A percentile compares a stretch with the other conserved stretches of the same genome.
Evolutionary conservation across 2,888 invertebrate genomes (phyloP).

Genomic region (Plagodis pulveraria): DNA sequence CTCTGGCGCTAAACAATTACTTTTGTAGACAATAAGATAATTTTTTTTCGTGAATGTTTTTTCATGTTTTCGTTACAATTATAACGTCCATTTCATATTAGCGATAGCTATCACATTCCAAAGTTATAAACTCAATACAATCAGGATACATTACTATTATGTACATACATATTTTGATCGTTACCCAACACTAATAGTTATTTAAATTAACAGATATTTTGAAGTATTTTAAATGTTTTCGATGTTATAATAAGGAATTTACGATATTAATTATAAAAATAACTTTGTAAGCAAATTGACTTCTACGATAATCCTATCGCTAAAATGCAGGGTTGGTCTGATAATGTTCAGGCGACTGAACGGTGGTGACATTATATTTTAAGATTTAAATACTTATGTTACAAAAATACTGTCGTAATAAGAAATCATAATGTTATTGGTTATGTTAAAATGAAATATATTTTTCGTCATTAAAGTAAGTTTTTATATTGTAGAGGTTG

Average conservation of each 20-base stretch:
- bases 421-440: slow-evolving; percentile 30
- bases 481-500: slow-evolving; percentile 32
- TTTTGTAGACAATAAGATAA: slow-evolving; percentile 61
- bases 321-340: slow-evolving; percentile 16
- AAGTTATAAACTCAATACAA: slow-evolving; percentile 41
- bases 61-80: slow-evolving; percentile 43
- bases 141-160: slow-evolving; percentile 23
- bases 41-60: slow-evolving; percentile 48
- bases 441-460: slow-evolving; percentile 38
- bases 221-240: slow-evolving; percentile 29
- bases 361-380: slow-evolving; percentile 24
- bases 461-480: slow-evolving; percentile 37
- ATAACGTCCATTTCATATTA: slow-evolving; percentile 41
- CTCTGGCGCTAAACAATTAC: slow-evolving; percentile 64
- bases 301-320: slow-evolving; percentile 7
- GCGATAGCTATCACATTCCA: slow-evolving; percentile 66
- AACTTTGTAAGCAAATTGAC: slow-evolving; percentile 30
- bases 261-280: slow-evolving; percentile 20
- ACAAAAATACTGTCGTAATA: slow-evolving; percentile 11
- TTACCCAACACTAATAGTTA: slow-evolving; percentile 41
- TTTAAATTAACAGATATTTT: slow-evolving; percentile 33
- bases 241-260: slow-evolving; percentile 32
- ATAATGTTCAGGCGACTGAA: slow-evolving; percentile 6
- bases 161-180: slow-evolving; percentile 24
- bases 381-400: slow-evolving; percentile 25